Conservation (phyloP, 2,797 vertebrate genomes). For the Gymnothorax javanicus region DNA sequence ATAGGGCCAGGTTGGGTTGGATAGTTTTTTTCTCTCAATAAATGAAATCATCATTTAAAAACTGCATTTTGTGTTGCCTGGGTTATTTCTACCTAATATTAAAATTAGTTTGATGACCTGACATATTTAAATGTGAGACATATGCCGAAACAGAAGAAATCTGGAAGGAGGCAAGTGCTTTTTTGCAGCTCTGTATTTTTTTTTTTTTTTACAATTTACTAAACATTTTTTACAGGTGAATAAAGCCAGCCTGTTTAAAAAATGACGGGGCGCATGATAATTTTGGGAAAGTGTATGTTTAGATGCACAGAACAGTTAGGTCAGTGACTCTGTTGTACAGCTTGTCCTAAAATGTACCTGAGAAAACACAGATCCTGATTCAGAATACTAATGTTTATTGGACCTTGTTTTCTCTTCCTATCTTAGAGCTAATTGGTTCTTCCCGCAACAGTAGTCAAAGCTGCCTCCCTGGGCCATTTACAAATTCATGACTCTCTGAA, state of each 20-base stretch:
- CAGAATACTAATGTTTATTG: not conserved
- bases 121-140: no score
- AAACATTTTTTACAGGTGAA: not conserved
- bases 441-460: not conserved
- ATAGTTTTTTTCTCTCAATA: no score
- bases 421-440: not conserved
- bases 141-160: no score
- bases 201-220: not conserved
- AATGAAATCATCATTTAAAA: no score
- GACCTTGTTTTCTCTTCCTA: not conserved
- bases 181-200: no score
- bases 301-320: not conserved
- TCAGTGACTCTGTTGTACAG: not conserved
- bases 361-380: not conserved
- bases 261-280: not conserved
- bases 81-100: no score
- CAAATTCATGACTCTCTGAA: not conserved
- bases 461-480: not conserved
- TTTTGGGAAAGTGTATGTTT: not conserved
- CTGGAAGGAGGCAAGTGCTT: no score
- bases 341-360: not conserved
- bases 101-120: no score
- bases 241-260: not conserved
- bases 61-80: no score
- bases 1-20: no score